Percentiles rank a stretch among this genome's conserved stretches.
Evolutionary conservation across 2,113 vertebrate species (phyloP).

Genomic region (Cettia cetti): DNA sequence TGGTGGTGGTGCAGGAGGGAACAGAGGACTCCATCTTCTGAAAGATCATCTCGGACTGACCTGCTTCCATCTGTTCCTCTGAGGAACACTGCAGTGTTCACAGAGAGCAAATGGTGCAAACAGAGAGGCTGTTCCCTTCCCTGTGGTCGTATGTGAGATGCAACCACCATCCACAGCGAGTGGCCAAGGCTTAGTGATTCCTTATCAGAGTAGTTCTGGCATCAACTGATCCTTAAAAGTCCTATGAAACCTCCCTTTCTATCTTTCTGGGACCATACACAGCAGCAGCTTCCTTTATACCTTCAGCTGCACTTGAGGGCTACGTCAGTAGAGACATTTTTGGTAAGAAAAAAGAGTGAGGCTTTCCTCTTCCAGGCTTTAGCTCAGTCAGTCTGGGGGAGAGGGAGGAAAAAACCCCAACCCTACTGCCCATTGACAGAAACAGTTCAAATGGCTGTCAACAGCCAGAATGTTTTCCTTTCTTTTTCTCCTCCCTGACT

Average conservation of each 20-base stretch:
- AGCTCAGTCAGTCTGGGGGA: not conserved
- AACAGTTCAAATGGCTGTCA: not conserved
- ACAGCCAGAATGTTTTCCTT: not conserved
- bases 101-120: not conserved
- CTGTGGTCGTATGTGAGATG: not conserved
- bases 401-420: fast-evolving
- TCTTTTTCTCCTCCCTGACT: not conserved
- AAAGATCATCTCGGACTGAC: not conserved
- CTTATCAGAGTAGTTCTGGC: not conserved
- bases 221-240: not conserved
- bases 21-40: not conserved
- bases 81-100: not conserved
- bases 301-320: not conserved
- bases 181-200: not conserved
- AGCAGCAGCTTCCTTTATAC: not conserved
- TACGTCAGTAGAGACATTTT: not conserved
- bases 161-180: fast-evolving
- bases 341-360: not conserved
- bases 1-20: not conserved
- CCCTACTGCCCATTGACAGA: not conserved
- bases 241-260: not conserved
- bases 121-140: not conserved
- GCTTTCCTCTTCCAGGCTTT: not conserved
- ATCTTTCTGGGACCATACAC: not conserved
- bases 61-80: not conserved